Base-by-base conservation (phyloP, 2,888 invertebrate species). In the Globia sparganii region DNA sequence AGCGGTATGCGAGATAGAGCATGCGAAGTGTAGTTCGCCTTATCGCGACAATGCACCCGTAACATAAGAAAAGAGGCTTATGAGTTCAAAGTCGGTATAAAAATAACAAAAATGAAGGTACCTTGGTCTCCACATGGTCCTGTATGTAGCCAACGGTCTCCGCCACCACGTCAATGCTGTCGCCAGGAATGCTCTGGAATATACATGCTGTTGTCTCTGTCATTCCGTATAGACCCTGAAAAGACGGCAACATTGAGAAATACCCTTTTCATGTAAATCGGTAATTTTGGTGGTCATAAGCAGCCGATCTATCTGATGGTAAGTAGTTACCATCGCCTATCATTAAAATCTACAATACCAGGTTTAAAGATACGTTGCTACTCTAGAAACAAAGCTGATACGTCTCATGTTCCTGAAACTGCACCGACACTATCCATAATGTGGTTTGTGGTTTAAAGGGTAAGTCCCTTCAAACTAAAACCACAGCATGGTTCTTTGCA, bases 41-140 rank as follows among this genome's bases (percentile, higher is more conserved):
- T 6, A 21, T 46, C 18, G 46, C 46, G 18, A 46, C 46, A 46
- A 46, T 46, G 46, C 21, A 21, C 5, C 18, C 18, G 46, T 18
- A 46, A 6, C 46, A 18, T 46, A 46, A 21, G 28, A 28, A 43
- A 65, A 13, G 28, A 43, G 21, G 21, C 28, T 46, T 31, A 9
- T 28, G 21, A 37, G 28, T 13, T 21, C 8, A 61, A 37, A 28
- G 66, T 53, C n/a, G 34, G 5, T 67, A 56, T n/a, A 56, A 9
- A 34, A 53, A 53, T 28, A 34, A n/a, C 46, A 21, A 9, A 61
- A 40, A 58, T 28, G 1, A 31, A 43, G 15, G 46, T 75, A 88
- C 97, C 97, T 97, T 97, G 5, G 94, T 97, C 95, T 98, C 98
- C 0, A 95, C 80, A 81, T 98, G 97, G 71, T 97, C 97, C 2